These are phyloP conservation scores for Eueides isabella DNA, from an alignment of 1,140 invertebrate species.

Conservation along the genomic window DNA sequence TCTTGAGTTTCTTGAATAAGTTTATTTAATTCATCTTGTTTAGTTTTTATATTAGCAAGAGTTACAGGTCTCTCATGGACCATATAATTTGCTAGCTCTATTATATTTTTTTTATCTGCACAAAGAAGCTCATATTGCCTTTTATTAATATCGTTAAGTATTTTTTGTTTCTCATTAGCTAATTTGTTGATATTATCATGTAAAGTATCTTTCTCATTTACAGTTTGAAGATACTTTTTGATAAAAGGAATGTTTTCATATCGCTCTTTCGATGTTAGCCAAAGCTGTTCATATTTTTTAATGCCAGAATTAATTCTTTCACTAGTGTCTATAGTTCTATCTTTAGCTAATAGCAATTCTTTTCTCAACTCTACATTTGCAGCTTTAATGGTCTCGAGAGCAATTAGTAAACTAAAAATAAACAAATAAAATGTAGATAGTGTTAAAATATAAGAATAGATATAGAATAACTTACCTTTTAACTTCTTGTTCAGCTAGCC, in stretches of 20 bases:
- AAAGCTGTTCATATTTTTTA: slow-evolving; percentile 64
- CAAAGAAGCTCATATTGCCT: slow-evolving; percentile 45
- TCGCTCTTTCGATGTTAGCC: slow-evolving; percentile 56
- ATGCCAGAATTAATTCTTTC: slow-evolving; percentile 51
- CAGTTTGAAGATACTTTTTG: slow-evolving; percentile 49
- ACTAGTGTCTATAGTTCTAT: slow-evolving; percentile 45
- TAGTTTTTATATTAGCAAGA: slow-evolving; percentile 46
- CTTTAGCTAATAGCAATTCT: slow-evolving; percentile 57
- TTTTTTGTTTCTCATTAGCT: slow-evolving; percentile 40
- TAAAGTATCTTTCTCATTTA: slow-evolving; percentile 42
- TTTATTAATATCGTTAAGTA: slow-evolving; percentile 44
- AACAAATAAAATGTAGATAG: background rate
- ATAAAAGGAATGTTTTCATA: slow-evolving; percentile 65
- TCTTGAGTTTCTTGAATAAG: slow-evolving; percentile 46
- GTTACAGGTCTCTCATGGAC: slow-evolving; percentile 47
- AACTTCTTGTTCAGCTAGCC: slow-evolving; percentile 59
- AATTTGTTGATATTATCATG: slow-evolving; percentile 47
- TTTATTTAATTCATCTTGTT: slow-evolving; percentile 42
- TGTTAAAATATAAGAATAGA: background rate
- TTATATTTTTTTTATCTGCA: slow-evolving; percentile 47
- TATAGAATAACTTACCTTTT: slow-evolving; percentile 50
- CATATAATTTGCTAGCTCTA: slow-evolving; percentile 60
- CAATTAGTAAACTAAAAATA: slow-evolving; percentile 45
- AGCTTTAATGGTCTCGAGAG: slow-evolving; percentile 58
- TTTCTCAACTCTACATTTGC: slow-evolving; percentile 65